Evolutionary conservation across 2,113 vertebrate species (phyloP), one percentile per base, ranked within the genome.

Genomic region (Aptenodytes forsteri): DNA sequence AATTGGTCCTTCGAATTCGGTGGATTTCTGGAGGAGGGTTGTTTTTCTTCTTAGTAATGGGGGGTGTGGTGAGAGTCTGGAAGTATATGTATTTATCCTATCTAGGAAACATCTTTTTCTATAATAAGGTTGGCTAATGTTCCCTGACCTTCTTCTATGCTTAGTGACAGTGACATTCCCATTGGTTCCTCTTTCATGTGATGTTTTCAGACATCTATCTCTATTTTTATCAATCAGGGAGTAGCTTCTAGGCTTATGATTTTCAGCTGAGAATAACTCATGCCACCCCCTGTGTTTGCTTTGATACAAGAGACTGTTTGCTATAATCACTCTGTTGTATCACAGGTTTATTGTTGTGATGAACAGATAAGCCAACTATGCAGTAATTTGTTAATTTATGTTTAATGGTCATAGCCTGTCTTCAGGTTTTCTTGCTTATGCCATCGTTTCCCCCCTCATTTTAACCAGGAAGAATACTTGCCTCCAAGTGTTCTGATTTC

Each of bases 251-350:
- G 95, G 87, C 90, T 96, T 96, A 67, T 56, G 81, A 94, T 93
- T 92, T 97, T 90, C 89, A 94, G 87, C 92, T 97, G 91, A 97
- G 91, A 96, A 56, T 78, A 96, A 58, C 40, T 72, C 58, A 91
- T 91, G 32, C 70, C 55, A 79, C 65, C 2, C 9, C 29, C 44
- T 92, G 72, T 72, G 65, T 91, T 93, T 93, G 75, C 79, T 83
- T 96, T 84, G 72, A 34, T 89, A 73, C 47, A 79, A 64, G 44
- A 83, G 36, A 38, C 26, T 59, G 16, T 81, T 84, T 65, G 50
- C 42, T 77, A 3, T 72, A 82, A 88, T 73, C 2, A 1, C 44
- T 58, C 27, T 66, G 14, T 64, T 89, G 11, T 89, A 36, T 83
- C 79, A 66, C 61, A 89, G 34, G 32, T 70, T 94, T 87, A 54